Conservation (phyloP, 2,888 invertebrate species). For the Tachina grossa region DNA sequence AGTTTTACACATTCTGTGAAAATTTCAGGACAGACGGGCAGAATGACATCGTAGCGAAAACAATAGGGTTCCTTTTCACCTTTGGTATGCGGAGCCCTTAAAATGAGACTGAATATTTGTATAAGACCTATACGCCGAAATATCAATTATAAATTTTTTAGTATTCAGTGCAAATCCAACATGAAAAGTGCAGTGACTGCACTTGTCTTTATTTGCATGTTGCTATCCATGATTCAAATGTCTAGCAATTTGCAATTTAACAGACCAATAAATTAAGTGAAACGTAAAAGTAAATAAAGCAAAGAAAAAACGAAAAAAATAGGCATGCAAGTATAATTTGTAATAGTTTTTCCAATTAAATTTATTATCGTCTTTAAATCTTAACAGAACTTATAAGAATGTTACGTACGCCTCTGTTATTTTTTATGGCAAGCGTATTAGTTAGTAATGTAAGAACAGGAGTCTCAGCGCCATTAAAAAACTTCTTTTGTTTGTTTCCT, state of each 20-base stretch:
- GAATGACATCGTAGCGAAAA: too few relatives aligned
- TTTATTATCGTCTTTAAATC: conserved; percentile 64
- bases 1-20: too few relatives aligned
- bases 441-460: conserved; percentile 27
- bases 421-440: conserved; percentile 36
- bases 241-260: conserved; percentile 49
- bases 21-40: too few relatives aligned
- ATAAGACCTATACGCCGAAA: too few relatives aligned
- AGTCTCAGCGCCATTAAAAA: conserved; percentile 11
- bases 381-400: conserved; percentile 28
- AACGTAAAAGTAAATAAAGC: conserved; percentile 8
- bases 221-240: conserved; percentile 20
- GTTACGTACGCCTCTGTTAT: conserved; percentile 51
- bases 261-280: conserved; percentile 54
- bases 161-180: neutral
- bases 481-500: conserved; percentile 30
- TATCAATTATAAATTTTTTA: neutral
- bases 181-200: neutral
- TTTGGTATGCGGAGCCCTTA: too few relatives aligned
- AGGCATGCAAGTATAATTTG: conserved; percentile 8
- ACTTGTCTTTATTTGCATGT: conserved; percentile 41
- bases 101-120: too few relatives aligned
- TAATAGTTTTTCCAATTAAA: conserved; percentile 46
- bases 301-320: conserved; percentile 1
- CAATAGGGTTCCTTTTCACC: too few relatives aligned